phyloP scores from a whole-genome alignment of 37 sponge, comb jelly and placozoan genomes.

The Tethya wilhelma region DNA sequence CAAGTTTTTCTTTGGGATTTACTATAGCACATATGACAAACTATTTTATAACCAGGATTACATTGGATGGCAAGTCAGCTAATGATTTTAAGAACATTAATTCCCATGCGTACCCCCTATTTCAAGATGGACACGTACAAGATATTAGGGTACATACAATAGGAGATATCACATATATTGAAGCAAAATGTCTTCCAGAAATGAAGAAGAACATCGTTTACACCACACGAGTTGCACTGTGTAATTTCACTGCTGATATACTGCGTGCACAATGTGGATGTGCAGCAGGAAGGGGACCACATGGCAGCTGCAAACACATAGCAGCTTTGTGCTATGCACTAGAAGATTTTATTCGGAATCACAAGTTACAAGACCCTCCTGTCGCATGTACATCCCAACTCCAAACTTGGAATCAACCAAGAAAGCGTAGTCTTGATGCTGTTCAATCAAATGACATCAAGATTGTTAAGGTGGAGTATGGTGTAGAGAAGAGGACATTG shows the following conservation, averaged over 20 bases:
- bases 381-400: not conserved
- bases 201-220: constrained; percentile 9
- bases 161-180: not conserved
- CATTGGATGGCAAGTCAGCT: no score
- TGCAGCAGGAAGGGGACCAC: not conserved
- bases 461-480: not conserved
- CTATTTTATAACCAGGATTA: no score
- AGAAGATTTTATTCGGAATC: not conserved
- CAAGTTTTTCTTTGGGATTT: no score
- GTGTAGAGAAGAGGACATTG: not conserved
- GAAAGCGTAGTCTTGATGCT: not conserved
- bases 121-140: no score
- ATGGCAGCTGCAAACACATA: constrained; percentile 6
- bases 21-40: no score
- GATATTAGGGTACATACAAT: no score
- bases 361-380: not conserved
- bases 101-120: no score
- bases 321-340: constrained; percentile 3
- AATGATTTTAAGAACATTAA: no score
- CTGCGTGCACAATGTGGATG: constrained; percentile 12
- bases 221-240: not conserved
- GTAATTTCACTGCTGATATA: not conserved
- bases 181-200: constrained; percentile 5
- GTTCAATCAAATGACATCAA: not conserved
- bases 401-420: not conserved